Conservation (phyloP, 2,797 vertebrate species). For the Microctenopoma lineatum region DNA sequence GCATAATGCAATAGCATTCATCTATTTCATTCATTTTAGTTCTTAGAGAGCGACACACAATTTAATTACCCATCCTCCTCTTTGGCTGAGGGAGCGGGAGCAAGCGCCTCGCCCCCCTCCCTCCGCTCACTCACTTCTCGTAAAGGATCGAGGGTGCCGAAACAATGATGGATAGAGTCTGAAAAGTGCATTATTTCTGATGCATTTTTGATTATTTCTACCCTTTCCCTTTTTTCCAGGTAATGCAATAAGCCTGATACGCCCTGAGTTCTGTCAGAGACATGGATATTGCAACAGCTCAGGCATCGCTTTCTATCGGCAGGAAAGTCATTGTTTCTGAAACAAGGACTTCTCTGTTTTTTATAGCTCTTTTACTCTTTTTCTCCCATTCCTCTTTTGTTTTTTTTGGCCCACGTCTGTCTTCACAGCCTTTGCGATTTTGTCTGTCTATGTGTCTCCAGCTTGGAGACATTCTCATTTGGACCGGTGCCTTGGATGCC, state of each 20-base stretch:
- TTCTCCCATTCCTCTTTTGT: constrained; percentile 47
- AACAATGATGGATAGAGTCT: constrained; percentile 88
- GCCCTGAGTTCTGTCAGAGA: constrained; percentile 82
- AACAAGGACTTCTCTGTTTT: constrained; percentile 67
- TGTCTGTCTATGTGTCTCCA: constrained; percentile 71
- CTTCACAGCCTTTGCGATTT: constrained; percentile 83
- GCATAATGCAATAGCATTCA: constrained; percentile 83
- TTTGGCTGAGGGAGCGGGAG: constrained; percentile 77
- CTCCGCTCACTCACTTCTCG: constrained; percentile 77
- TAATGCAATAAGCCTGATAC: constrained; percentile 84
- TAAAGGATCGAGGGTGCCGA: constrained; percentile 84
- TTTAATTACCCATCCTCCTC: constrained; percentile 83
- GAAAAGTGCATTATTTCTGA: constrained; percentile 88
- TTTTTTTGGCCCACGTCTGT: constrained; percentile 82
- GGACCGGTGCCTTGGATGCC: constrained; percentile 74
- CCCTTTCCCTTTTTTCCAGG: constrained; percentile 76
- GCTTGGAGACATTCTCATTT: constrained; percentile 80
- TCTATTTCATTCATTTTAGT: constrained; percentile 84
- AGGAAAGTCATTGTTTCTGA: constrained; percentile 77
- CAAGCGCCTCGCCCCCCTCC: constrained; percentile 68
- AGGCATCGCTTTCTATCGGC: constrained; percentile 68
- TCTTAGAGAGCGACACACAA: constrained; percentile 84
- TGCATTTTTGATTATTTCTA: constrained; percentile 87
- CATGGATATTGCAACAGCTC: constrained; percentile 81
- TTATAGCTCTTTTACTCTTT: constrained; percentile 70